Evolutionary conservation across 2,113 vertebrate species (phyloP).

Genomic region (Thinocorus orbignyianus): DNA sequence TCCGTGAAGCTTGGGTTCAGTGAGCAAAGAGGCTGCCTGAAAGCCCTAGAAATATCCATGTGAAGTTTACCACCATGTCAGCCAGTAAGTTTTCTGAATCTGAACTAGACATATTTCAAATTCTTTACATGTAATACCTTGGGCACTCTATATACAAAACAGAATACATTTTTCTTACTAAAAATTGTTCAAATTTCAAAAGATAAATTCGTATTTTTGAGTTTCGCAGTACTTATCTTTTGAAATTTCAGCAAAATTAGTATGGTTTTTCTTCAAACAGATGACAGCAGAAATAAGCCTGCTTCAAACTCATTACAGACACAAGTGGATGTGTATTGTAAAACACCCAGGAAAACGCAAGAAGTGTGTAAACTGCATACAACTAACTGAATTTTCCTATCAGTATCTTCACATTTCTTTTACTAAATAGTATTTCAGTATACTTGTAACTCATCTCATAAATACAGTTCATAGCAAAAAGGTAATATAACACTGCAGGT

Average conservation of each 20-base stretch:
- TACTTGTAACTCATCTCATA: not conserved
- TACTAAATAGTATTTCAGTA: not conserved
- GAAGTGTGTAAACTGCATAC: not conserved
- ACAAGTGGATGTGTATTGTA: not conserved
- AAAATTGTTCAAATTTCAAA: not conserved
- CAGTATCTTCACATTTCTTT: not conserved
- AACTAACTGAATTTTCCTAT: not conserved
- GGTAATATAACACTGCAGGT: not conserved
- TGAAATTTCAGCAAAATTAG: not conserved
- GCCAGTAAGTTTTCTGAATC: not conserved
- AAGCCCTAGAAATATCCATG: not conserved
- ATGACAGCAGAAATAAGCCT: not conserved
- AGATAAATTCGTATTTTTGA: not conserved
- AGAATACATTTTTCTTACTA: not conserved
- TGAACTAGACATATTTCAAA: not conserved
- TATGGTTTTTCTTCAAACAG: not conserved
- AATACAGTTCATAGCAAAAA: not conserved
- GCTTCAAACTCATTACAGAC: not conserved
- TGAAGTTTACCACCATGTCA: not conserved
- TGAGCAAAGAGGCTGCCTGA: not conserved
- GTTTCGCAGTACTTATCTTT: not conserved
- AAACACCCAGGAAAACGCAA: not conserved
- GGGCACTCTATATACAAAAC: not conserved
- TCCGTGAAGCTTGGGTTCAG: not conserved
- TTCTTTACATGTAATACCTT: not conserved